phyloP scores from a whole-genome alignment of 2,113 vertebrate genomes.

The Pelecanoides urinatrix region DNA sequence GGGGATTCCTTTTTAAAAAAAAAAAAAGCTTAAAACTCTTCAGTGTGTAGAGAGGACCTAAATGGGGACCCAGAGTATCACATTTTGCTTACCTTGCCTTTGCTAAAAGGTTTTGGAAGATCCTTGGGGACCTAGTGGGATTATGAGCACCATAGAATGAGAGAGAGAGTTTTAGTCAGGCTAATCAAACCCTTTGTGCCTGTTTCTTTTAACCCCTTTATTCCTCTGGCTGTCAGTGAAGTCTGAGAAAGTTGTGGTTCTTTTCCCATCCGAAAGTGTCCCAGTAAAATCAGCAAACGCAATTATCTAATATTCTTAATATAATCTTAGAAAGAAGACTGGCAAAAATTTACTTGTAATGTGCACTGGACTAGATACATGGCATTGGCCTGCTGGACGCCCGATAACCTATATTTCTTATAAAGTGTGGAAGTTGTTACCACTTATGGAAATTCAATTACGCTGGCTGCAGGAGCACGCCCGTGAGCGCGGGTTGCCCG shows the following conservation, averaged over 20 bases:
- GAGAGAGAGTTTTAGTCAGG: background rate
- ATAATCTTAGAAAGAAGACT: background rate
- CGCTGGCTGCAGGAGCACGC: accelerated
- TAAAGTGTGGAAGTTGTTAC: background rate
- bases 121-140: background rate
- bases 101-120: background rate
- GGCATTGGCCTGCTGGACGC: accelerated
- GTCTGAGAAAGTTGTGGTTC: background rate
- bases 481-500: accelerated
- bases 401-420: accelerated
- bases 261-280: background rate
- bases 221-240: background rate
- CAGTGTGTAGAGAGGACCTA: background rate
- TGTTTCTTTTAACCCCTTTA: background rate
- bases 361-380: accelerated
- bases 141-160: background rate
- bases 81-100: background rate
- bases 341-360: background rate
- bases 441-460: background rate
- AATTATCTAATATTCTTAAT: background rate
- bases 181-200: background rate
- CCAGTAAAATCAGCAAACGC: background rate
- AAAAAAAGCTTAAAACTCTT: background rate
- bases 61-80: background rate
- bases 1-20: background rate